Conservation (phyloP, 2,888 invertebrate species). For the Polyommatus iphigenia region DNA sequence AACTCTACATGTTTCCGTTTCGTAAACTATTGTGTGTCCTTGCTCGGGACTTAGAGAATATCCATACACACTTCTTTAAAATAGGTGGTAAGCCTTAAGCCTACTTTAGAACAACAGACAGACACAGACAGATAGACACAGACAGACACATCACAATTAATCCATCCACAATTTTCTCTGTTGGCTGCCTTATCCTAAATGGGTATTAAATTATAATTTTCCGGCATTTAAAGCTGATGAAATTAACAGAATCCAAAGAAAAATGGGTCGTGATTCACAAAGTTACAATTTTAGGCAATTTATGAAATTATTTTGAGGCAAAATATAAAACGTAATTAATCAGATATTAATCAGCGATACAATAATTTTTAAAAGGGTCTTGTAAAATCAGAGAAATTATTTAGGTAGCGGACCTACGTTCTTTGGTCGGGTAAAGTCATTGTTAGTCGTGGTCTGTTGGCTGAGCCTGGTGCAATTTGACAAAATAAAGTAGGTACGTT, state of each 20-base stretch:
- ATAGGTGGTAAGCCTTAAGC: background rate
- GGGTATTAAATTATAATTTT: background rate
- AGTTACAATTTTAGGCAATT: background rate
- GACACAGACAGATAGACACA: background rate
- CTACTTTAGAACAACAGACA: too few species aligned
- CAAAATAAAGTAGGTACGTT: too few species aligned
- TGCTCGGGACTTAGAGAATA: background rate
- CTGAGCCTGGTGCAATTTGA: too few species aligned
- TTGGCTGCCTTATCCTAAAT: background rate
- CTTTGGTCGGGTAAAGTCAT: too few species aligned
- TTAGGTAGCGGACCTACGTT: too few species aligned
- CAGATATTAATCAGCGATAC: background rate
- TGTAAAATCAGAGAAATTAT: too few species aligned
- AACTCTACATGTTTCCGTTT: too few species aligned
- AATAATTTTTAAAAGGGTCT: background rate
- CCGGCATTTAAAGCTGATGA: background rate
- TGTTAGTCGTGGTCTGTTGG: too few species aligned
- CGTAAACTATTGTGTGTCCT: background rate
- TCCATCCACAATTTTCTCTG: background rate
- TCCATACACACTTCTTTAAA: background rate
- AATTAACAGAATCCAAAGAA: background rate
- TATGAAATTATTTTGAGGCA: background rate
- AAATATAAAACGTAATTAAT: background rate
- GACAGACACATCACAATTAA: background rate
- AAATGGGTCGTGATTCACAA: background rate